Base-by-base conservation (phyloP, 23 tunicate genomes). In the Trididemnum miniatum region DNA sequence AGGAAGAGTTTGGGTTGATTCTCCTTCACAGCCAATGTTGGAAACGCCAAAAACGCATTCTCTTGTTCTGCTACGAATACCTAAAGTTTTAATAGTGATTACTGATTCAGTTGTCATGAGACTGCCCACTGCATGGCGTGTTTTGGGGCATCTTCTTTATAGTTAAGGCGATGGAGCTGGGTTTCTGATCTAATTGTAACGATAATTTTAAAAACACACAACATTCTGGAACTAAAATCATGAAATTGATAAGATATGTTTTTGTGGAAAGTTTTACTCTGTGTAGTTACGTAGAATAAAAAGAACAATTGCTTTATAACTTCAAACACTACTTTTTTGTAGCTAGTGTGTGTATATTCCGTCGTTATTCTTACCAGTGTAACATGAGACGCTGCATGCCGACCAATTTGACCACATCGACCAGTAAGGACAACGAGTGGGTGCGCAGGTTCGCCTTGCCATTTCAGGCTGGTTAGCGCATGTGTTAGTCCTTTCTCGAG, bases 351-450 rank as follows among this genome's bases (percentile, higher is more conserved):
- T n/a, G n/a, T n/a, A n/a, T n/a, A 18, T 18, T 50, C 18, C 57
- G 57, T 12, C 22, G 4, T 62, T 22, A 77, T 24, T 26, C 2
- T 30, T 62, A 82, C 99, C 99, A 71, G 89, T 65, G 39, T 83
- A 88, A 71, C 99, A 96, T 0, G 99, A 54, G 20, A 84, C 71
- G 9, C 93, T 81, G 85, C 99, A 96, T 7, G 51, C 9, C 2
- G 95, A 79, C 99, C 99, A 96, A 27, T 37, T 67, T 0, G 90
- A 34, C 99, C 99, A 96, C 35, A 62, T 69, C 0, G 89, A 80
- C 87, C 87, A 96, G 62, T 59, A 91, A 0, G 99, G 99, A 65
- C 99, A 96, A 24, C 77, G 32, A 7, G 32, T 60, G 1, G 65
- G 32, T 1, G 72, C 80, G 51, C 99, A 96, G 1, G 62, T 5